Evolutionary conservation across 2,888 invertebrate species (phyloP), one percentile per base, ranked within the genome.

Genomic region (Lithophane leautieri): DNA sequence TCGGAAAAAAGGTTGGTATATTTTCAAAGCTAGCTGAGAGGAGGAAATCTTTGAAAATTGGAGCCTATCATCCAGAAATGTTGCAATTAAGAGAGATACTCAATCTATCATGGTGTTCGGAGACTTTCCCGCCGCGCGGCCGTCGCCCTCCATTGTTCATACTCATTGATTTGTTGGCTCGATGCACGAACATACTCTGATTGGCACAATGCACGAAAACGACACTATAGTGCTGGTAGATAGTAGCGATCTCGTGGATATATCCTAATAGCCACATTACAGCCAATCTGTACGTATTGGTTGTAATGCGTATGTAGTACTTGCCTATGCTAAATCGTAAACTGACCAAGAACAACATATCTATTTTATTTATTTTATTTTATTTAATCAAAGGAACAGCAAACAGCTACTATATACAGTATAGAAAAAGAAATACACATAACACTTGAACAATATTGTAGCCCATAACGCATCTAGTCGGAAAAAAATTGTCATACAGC

Each of bases 91-190:
- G n/a, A 50, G 28, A 63, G 40, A 40, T 52, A 70, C 1, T 25
- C 54, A 42, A 73, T 77, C n/a, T 4, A 61, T 85, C 70, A 81
- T 40, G 70, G 67, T 70, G 72, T 73, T 69, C 44, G 84, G 14
- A 61, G 61, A 84, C 42, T 85, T 85, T 79, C 86, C 56, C 73
- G 63, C 1, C 19, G 66, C 40, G 22, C 73, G 79, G 79, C 25
- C 83, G 62, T 76, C 73, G 76, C 73, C 25, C 70, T 54, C 63
- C 44, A 84, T 84, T 84, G 83, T 82, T 67, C 62, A 61, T 56
- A 58, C 40, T 63, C 60, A 62, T 70, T 85, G 84, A 85, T 84
- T 83, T 79, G 83, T 84, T 58, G 69, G 40, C 73, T 66, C 71
- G 14, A 34, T 40, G 63, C 86, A 85, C 76, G 84, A 78, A 82